These are phyloP conservation scores for Tribolium madens DNA, from an alignment of 1,140 invertebrate genomes.

Conservation along the genomic window DNA sequence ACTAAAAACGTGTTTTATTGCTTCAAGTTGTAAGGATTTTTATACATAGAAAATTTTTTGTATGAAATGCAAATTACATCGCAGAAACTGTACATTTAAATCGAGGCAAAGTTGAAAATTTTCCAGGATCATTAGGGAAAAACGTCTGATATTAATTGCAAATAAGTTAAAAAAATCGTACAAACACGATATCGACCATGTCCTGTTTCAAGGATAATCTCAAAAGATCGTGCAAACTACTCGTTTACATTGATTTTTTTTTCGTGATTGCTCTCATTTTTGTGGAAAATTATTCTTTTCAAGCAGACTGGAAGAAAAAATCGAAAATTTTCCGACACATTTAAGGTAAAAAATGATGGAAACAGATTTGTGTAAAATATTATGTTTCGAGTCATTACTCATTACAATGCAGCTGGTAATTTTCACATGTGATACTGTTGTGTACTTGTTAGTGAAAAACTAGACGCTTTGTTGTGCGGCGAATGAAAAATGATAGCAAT, in stretches of 20 bases:
- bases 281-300: background rate
- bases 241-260: background rate
- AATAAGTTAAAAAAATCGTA: background rate
- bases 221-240: background rate
- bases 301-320: background rate
- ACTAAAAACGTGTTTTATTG: background rate
- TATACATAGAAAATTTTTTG: too few species aligned
- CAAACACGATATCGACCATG: background rate
- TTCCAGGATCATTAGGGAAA: background rate
- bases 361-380: background rate
- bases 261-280: background rate
- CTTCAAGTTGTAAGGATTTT: too few species aligned
- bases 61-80: background rate
- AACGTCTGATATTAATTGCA: background rate
- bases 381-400: background rate
- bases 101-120: background rate
- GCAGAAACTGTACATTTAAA: background rate
- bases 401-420: background rate
- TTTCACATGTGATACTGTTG: background rate
- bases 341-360: background rate
- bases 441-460: background rate
- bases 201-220: background rate
- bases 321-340: background rate
- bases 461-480: background rate
- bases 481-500: background rate